Evolutionary conservation across 2,113 vertebrate species (phyloP).

Genomic region (Gadus macrocephalus): DNA sequence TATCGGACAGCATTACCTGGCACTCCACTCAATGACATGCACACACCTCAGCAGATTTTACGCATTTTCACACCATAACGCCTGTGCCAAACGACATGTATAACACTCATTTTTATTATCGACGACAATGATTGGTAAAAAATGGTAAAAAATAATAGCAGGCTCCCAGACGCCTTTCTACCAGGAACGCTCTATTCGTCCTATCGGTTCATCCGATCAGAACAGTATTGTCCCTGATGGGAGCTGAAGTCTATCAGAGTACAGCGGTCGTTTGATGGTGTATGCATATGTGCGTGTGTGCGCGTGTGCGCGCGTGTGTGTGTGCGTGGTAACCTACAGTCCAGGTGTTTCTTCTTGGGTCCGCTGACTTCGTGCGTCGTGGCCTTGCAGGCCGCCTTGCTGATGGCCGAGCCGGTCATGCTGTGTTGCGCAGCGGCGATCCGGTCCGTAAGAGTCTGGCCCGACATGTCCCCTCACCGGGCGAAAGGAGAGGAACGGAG

Average conservation of each 20-base stretch:
- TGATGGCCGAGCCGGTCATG: conserved; percentile 82
- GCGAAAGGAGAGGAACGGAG: background rate
- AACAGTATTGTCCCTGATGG: too few species aligned
- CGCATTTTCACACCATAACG: too few species aligned
- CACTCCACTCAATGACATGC: conserved; percentile 56
- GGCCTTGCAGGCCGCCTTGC: conserved; percentile 87
- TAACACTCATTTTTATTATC: too few species aligned
- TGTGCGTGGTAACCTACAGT: conserved; percentile 77
- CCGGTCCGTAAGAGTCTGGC: conserved; percentile 86
- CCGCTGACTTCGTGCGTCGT: conserved; percentile 89
- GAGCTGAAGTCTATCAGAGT: too few species aligned
- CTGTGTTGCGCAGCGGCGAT: conserved; percentile 86
- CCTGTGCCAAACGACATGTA: too few species aligned
- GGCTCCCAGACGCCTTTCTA: too few species aligned
- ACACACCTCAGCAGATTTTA: conserved; percentile 11
- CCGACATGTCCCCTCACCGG: conserved; percentile 72
- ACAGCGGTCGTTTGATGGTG: too few species aligned
- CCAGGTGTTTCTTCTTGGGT: conserved; percentile 90
- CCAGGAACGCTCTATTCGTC: too few species aligned
- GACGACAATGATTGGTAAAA: too few species aligned
- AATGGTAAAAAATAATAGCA: too few species aligned
- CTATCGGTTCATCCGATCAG: too few species aligned
- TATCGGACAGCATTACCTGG: conserved; percentile 50
- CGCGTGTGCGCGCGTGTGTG: too few species aligned
- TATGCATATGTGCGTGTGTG: conserved; percentile 5